These are phyloP conservation scores for Spinus pinus DNA, from an alignment of 2,797 vertebrate genomes.

Conservation along the genomic window DNA sequence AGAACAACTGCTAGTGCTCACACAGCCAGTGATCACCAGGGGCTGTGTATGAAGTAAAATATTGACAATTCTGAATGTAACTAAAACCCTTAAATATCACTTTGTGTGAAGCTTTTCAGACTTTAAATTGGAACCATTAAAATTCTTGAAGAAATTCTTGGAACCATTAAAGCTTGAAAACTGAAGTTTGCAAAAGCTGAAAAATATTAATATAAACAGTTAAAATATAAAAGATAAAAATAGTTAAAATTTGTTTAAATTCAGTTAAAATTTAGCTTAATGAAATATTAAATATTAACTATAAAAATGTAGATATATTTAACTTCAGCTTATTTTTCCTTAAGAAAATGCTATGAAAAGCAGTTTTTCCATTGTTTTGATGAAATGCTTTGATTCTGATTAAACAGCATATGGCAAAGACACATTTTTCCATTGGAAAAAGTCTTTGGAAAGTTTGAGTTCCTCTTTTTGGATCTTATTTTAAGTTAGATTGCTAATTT, in stretches of 20 bases:
- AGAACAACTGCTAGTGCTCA: neutral
- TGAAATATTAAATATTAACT: neutral
- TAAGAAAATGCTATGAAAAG: neutral
- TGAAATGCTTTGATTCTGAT: neutral
- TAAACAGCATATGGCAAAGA: neutral
- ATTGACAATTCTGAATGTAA: neutral
- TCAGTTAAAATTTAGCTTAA: neutral
- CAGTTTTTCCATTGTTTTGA: neutral
- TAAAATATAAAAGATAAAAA: neutral
- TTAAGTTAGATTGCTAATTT: neutral
- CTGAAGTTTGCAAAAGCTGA: neutral
- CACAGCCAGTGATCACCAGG: neutral
- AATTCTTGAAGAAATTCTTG: neutral
- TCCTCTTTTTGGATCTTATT: neutral
- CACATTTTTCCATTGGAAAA: conserved; percentile 17
- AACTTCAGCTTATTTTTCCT: neutral
- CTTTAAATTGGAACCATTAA: neutral
- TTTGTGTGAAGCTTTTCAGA: neutral
- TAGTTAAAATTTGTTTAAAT: neutral
- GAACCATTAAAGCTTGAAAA: neutral
- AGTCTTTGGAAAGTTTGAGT: neutral
- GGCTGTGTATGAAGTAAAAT: neutral
- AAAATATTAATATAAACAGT: neutral
- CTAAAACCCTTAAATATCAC: neutral
- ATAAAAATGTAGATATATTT: neutral